Evolutionary conservation across 2,888 invertebrate species (phyloP).

Genomic region (Lasioglossum calceatum): DNA sequence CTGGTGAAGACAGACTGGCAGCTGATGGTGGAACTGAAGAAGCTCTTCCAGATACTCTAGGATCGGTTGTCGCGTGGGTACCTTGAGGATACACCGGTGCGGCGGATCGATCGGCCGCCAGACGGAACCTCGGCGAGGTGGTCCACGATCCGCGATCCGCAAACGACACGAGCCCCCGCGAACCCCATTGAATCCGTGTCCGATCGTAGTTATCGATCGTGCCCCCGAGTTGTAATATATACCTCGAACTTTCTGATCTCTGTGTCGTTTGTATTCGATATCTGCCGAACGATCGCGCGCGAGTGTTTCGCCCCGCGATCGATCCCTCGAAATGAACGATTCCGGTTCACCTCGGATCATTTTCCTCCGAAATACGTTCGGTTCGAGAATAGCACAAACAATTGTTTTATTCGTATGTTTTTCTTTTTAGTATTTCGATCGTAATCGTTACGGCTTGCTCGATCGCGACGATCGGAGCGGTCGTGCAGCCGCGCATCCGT

Average conservation of each 20-base stretch:
- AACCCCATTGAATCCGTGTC: conserved; percentile 11
- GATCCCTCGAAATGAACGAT: not conserved
- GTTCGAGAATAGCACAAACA: not conserved
- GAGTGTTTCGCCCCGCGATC: conserved; percentile 38
- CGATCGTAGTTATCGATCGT: conserved; percentile 42
- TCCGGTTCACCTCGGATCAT: not conserved
- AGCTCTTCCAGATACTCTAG: conserved; percentile 97
- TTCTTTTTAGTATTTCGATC: not conserved
- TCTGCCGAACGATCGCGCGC: conserved; percentile 20
- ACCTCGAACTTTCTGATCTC: conserved; percentile 36
- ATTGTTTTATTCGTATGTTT: not conserved
- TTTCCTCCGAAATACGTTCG: not conserved
- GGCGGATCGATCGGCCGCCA: conserved; percentile 13
- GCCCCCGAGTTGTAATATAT: conserved; percentile 55
- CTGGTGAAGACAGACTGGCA: conserved; percentile 99
- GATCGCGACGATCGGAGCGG: not conserved
- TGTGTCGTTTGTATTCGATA: conserved; percentile 45
- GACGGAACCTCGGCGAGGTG: conserved; percentile 15
- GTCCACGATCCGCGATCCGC: conserved; percentile 24
- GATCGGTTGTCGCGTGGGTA: conserved; percentile 41
- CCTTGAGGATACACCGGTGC: conserved; percentile 19
- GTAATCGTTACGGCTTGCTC: not conserved
- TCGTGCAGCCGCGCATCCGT: not conserved
- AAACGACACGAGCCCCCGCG: not conserved
- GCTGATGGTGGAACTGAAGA: conserved; percentile 99